Evolutionary conservation across 2,888 invertebrate genomes (phyloP).

Genomic region (Phymatocera aterrima): DNA sequence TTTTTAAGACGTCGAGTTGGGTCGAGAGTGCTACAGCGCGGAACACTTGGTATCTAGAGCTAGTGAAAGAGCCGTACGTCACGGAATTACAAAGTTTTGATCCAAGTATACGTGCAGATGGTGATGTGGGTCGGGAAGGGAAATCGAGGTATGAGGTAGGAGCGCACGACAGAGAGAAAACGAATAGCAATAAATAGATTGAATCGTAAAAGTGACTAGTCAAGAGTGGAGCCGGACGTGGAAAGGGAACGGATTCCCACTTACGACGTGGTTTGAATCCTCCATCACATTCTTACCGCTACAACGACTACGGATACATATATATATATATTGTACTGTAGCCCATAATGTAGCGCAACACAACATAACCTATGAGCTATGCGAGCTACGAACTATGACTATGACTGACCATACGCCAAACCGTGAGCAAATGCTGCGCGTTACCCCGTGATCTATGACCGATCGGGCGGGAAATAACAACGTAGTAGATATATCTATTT

Average conservation of each 20-base stretch:
- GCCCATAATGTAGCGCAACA: background rate
- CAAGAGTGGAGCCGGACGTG: background rate
- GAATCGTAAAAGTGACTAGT: slow-evolving; percentile 10
- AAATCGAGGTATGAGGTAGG: too few species aligned
- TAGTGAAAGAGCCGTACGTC: background rate
- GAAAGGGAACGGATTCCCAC: background rate
- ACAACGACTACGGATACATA: background rate
- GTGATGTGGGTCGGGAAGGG: background rate
- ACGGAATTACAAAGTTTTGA: background rate
- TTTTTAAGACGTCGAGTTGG: too few species aligned
- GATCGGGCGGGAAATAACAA: background rate
- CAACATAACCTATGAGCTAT: background rate
- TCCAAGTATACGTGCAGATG: too few species aligned
- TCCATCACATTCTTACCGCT: background rate
- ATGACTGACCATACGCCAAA: too few species aligned
- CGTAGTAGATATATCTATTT: background rate
- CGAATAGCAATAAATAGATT: slow-evolving; percentile 4
- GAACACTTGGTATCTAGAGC: background rate
- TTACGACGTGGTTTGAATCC: slow-evolving; percentile 14
- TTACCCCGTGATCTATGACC: background rate
- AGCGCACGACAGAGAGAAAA: too few species aligned
- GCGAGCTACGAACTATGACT: too few species aligned
- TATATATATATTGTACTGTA: too few species aligned
- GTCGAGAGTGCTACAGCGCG: background rate
- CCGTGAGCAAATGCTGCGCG: too few species aligned